phyloP scores from a whole-genome alignment of 1,140 invertebrate species.

The Drosophila tristis region DNA sequence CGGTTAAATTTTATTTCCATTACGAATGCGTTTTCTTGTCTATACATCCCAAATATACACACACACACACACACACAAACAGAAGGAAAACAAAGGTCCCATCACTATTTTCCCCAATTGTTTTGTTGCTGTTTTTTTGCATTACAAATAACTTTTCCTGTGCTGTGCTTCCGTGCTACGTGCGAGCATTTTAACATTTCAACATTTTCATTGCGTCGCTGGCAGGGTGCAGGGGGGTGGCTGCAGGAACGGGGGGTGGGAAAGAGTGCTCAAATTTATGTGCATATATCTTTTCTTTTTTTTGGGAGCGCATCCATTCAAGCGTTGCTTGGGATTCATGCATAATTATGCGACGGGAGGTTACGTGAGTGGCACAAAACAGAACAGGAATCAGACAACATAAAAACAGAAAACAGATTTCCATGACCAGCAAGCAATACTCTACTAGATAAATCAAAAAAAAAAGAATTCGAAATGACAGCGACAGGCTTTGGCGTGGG shows the following conservation, averaged over 20 bases:
- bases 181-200: constrained; percentile 80
- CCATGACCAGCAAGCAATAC: constrained; percentile 44
- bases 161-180: constrained; percentile 41
- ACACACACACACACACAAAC: constrained; percentile 12
- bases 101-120: constrained; percentile 57
- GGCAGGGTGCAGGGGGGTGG: constrained; percentile 9
- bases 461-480: constrained; percentile 37
- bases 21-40: constrained; percentile 72
- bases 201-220: constrained; percentile 76
- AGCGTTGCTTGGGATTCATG: constrained; percentile 73
- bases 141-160: constrained; percentile 67
- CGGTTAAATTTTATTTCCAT: constrained; percentile 77
- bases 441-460: constrained; percentile 30
- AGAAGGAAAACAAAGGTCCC: constrained; percentile 36
- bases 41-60: constrained; percentile 45
- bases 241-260: not conserved
- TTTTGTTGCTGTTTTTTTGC: constrained; percentile 60
- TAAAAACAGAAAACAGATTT: constrained; percentile 30
- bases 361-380: constrained; percentile 18
- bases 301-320: constrained; percentile 60
- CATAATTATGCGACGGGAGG: constrained; percentile 55
- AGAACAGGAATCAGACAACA: constrained; percentile 36
- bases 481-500: constrained; percentile 27
- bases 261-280: constrained; percentile 67
- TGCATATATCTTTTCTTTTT: constrained; percentile 71